Percentiles rank a stretch among this genome's conserved stretches.
These are phyloP conservation scores for Lemur catta DNA, from an alignment of 2,797 vertebrate species.

Conservation along the genomic window DNA sequence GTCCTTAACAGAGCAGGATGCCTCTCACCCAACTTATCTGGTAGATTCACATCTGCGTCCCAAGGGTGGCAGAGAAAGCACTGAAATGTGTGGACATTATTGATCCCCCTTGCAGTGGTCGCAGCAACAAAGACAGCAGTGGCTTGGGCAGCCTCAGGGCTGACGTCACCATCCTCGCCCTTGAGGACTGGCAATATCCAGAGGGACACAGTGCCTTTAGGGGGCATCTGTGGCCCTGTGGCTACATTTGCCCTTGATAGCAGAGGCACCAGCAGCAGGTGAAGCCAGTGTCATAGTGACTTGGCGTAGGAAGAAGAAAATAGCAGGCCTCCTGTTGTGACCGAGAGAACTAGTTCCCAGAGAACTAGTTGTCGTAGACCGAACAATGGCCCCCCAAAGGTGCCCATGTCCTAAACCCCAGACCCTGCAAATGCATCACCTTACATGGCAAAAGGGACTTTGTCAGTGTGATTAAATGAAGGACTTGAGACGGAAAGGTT, in stretches of 20 bases:
- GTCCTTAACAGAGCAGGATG: background rate
- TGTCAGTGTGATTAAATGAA: background rate
- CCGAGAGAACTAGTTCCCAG: background rate
- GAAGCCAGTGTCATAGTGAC: background rate
- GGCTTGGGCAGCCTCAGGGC: background rate
- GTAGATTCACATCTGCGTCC: background rate
- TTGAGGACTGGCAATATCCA: background rate
- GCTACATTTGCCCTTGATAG: background rate
- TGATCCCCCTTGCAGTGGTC: background rate
- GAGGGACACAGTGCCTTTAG: rapidly evolving
- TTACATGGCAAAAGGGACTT: background rate
- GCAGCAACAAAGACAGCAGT: background rate
- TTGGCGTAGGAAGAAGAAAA: background rate
- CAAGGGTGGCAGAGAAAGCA: background rate
- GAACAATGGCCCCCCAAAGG: background rate
- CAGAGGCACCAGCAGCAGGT: background rate
- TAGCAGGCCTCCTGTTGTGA: background rate
- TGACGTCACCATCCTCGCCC: background rate
- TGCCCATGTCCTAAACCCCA: background rate
- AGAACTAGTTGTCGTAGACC: background rate
- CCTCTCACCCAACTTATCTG: background rate
- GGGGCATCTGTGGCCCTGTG: background rate
- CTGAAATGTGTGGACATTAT: background rate
- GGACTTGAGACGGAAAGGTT: background rate
- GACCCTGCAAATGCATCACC: background rate